Conservation (phyloP, 2,888 invertebrate genomes). For the Melanotus villosus region DNA sequence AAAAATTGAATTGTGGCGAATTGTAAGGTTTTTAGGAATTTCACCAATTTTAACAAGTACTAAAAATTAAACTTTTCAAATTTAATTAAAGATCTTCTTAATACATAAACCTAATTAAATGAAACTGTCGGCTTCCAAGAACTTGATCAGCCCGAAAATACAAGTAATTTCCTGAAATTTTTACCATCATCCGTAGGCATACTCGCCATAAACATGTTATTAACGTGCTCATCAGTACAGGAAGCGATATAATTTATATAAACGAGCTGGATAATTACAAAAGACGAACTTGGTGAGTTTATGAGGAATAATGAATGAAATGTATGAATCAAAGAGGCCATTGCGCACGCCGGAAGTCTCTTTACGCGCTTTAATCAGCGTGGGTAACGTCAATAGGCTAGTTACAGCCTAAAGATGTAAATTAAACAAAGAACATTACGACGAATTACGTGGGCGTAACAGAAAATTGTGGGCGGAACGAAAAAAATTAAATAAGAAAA, state of each 20-base stretch:
- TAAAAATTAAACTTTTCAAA: no score
- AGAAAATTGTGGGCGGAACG: conserved; percentile 19
- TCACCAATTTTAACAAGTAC: no score
- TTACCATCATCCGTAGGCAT: background rate
- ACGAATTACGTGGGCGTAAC: conserved; percentile 18
- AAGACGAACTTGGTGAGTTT: conserved; percentile 42
- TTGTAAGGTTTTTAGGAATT: no score
- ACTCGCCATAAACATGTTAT: conserved; percentile 12
- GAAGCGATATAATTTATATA: conserved; percentile 51
- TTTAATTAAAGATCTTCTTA: no score
- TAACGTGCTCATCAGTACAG: conserved; percentile 41
- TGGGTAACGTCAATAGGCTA: conserved; percentile 47
- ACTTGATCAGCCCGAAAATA: background rate
- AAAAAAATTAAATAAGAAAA: background rate
- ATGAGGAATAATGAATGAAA: conserved; percentile 49
- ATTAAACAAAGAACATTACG: conserved; percentile 23
- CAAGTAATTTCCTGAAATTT: background rate
- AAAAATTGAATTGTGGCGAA: no score
- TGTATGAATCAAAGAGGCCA: conserved; percentile 46
- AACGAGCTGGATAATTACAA: conserved; percentile 50
- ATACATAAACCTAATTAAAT: no score
- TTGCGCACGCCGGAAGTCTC: conserved; percentile 49
- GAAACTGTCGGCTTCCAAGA: no score
- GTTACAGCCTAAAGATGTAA: conserved; percentile 29
- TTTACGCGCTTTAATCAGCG: conserved; percentile 52